Conservation (phyloP, 2,888 invertebrate genomes). For the Stenolophus ochropezus region DNA sequence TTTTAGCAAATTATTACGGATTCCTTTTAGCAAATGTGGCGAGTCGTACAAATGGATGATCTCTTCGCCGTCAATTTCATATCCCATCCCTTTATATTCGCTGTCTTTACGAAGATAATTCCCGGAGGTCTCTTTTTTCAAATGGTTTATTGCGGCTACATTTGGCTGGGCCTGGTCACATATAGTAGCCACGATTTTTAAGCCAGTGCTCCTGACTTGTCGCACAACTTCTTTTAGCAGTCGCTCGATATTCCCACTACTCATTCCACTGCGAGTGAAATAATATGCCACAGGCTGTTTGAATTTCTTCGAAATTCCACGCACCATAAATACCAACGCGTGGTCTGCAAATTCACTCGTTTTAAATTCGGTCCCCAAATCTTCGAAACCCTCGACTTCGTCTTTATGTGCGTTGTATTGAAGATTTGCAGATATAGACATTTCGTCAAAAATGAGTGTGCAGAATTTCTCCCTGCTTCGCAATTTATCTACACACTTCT, state of each 20-base stretch:
- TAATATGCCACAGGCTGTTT: constrained; percentile 25
- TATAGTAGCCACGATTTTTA: constrained; percentile 27
- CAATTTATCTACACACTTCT: neutral
- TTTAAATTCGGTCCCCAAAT: constrained; percentile 59
- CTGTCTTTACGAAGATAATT: neutral
- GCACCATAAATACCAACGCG: constrained; percentile 44
- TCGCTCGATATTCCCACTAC: neutral
- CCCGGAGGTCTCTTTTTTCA: neutral
- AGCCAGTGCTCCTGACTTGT: neutral
- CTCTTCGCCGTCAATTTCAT: constrained; percentile 1
- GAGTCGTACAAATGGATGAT: constrained; percentile 10
- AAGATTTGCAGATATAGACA: constrained; percentile 1
- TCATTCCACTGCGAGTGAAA: neutral
- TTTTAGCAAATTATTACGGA: constrained; percentile 28
- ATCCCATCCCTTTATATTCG: neutral
- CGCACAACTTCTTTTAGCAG: neutral
- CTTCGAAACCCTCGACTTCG: constrained; percentile 62
- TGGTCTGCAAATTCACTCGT: constrained; percentile 59
- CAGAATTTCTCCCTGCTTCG: constrained; percentile 58
- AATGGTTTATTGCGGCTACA: neutral
- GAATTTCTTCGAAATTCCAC: neutral
- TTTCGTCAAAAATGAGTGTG: constrained; percentile 62
- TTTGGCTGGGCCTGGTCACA: constrained; percentile 29
- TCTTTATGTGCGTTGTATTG: constrained; percentile 42
- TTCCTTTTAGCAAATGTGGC: constrained; percentile 40